phyloP scores from a whole-genome alignment of 2,888 invertebrate genomes.

The Tholera decimalis region DNA sequence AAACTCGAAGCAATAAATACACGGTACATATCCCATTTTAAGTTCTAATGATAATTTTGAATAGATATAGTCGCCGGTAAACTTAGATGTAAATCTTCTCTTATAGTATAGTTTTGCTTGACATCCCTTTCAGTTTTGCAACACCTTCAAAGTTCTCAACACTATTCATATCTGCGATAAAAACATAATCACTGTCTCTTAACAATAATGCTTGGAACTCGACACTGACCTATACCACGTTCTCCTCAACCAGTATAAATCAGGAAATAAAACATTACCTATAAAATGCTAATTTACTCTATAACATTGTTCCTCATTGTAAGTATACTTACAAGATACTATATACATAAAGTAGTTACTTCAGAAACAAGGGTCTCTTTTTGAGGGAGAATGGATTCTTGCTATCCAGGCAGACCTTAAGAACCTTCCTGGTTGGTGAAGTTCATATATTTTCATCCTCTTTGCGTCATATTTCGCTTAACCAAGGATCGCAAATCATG shows the following conservation, averaged over 20 bases:
- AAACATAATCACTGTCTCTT: not conserved
- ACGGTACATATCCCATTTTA: too few relatives aligned
- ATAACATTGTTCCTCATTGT: slow-evolving; percentile 36
- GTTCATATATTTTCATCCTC: not conserved
- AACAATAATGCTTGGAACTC: slow-evolving; percentile 16
- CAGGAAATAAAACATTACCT: slow-evolving; percentile 27
- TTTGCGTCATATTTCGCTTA: not conserved
- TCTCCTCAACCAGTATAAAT: slow-evolving; percentile 1
- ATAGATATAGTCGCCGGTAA: too few relatives aligned
- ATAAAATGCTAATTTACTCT: slow-evolving; percentile 21
- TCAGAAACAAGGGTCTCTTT: not conserved
- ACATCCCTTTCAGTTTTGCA: not conserved
- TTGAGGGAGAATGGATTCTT: not conserved
- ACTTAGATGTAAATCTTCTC: not conserved
- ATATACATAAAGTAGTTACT: not conserved
- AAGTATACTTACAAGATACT: not conserved
- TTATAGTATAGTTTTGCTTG: not conserved
- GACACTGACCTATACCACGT: slow-evolving; percentile 28
- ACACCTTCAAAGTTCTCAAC: not conserved
- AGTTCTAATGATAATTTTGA: too few relatives aligned
- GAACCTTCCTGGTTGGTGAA: not conserved
- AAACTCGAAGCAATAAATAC: too few relatives aligned
- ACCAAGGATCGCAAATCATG: too few relatives aligned
- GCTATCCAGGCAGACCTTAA: not conserved
- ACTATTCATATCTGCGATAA: not conserved